Evolutionary conservation across 2,888 invertebrate genomes (phyloP), one percentile per base, ranked within the genome.

Genomic region (Amphipoea lucens): DNA sequence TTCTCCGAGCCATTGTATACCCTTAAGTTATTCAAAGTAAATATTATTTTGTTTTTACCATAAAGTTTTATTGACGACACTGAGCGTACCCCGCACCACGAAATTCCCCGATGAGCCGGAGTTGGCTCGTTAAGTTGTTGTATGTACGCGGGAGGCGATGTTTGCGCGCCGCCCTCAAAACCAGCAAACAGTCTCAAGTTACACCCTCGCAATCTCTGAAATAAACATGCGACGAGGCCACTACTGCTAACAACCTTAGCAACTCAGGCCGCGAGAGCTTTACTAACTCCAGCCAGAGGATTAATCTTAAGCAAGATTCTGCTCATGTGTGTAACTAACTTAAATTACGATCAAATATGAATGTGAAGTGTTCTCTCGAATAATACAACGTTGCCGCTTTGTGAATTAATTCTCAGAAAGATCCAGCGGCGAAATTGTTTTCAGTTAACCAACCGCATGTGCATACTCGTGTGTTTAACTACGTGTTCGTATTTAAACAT

Each of bases 131-230:
- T 95, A 95, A 94, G 94, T 90, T 92, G 94, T 93, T 93, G 93
- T 93, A 91, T 88, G 87, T 81, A 85, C 81, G 89, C 82, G 85
- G 75, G 89, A 85, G 89, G 91, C 91, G 88, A 90, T 95, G 94
- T 95, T 95, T 95, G 92, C 92, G 90, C 93, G 88, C 88, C 93
- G 93, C 92, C 94, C 94, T 95, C 94, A 93, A 93, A 94, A 94
- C 94, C 93, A 91, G 94, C 93, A 94, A 95, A 95, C 95, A 95
- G 91, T 94, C 92, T 95, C 94, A 93, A 95, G 94, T 94, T 94
- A 95, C 95, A 94, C 94, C 94, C 95, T 94, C 94, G 93, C 95
- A 95, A 95, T 95, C 95, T 95, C 92, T 92, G 94, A 94, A 95
- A 95, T 95, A 95, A 95, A 95, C 95, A 95, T 93, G 93, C 94